These are phyloP conservation scores for Cataglyphis hispanica DNA, from an alignment of 1,140 invertebrate genomes.

Conservation along the genomic window DNA sequence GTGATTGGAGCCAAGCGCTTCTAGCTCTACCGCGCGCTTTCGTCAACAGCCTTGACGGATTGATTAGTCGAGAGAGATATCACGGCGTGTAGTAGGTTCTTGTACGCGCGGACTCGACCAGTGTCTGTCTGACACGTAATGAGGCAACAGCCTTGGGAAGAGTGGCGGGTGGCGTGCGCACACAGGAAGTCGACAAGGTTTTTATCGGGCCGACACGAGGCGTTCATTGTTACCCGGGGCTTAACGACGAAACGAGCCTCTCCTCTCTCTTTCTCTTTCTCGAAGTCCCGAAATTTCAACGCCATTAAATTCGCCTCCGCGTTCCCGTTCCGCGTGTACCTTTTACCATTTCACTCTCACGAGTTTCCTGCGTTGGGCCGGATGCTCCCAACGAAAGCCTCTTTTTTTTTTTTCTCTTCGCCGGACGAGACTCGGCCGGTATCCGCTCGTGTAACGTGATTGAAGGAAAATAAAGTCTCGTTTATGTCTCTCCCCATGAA, in stretches of 20 bases:
- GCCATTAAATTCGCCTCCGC: slow-evolving; percentile 15
- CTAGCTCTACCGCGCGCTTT: slow-evolving; percentile 46
- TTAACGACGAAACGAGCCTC: slow-evolving; percentile 50
- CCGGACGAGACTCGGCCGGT: slow-evolving; percentile 54
- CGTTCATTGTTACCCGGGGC: slow-evolving; percentile 62
- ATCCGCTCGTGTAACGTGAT: slow-evolving; percentile 71
- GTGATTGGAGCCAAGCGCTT: slow-evolving; percentile 13
- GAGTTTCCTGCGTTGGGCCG: slow-evolving; percentile 68
- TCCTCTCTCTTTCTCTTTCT: neutral
- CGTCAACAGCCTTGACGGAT: slow-evolving; percentile 74
- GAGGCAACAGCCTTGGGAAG: slow-evolving; percentile 82
- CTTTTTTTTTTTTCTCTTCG: slow-evolving; percentile 45
- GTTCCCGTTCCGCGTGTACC: slow-evolving; percentile 36
- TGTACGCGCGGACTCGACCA: slow-evolving; percentile 27
- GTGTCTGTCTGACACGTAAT: slow-evolving; percentile 80
- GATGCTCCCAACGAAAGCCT: slow-evolving; percentile 79
- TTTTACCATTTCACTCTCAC: slow-evolving; percentile 71
- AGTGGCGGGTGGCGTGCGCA: slow-evolving; percentile 83
- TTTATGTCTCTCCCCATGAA: slow-evolving; percentile 41
- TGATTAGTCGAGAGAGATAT: slow-evolving; percentile 80
- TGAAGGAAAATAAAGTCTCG: slow-evolving; percentile 74
- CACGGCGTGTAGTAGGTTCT: slow-evolving; percentile 45
- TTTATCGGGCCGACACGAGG: slow-evolving; percentile 81
- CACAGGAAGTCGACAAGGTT: slow-evolving; percentile 86
- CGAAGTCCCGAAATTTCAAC: slow-evolving; percentile 4